Conservation (phyloP, 2,888 invertebrate species). For the Leptarthrus brevirostris region DNA sequence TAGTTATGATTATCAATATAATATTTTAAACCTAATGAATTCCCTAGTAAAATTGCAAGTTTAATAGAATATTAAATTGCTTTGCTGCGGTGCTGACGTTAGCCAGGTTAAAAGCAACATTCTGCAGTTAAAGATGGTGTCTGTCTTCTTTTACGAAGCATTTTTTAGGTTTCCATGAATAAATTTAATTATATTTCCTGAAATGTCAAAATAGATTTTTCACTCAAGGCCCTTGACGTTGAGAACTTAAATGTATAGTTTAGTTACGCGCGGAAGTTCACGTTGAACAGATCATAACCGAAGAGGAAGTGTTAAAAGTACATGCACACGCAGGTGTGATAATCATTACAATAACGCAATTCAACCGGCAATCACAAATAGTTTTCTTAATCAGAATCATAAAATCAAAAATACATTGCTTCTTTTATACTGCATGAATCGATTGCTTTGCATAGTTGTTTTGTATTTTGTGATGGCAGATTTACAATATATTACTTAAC, state of each 20-base stretch:
- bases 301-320: no score
- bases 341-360: no score
- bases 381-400: neutral
- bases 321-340: no score
- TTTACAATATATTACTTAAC: no score
- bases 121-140: neutral
- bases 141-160: conserved; percentile 24
- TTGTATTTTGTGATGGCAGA: no score
- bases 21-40: no score
- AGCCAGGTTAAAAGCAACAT: neutral
- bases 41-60: no score
- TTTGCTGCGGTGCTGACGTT: no score
- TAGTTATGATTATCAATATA: no score
- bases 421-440: no score
- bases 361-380: neutral
- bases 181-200: conserved; percentile 52
- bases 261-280: conserved; percentile 42
- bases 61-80: no score
- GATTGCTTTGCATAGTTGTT: no score
- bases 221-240: conserved; percentile 9
- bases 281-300: neutral
- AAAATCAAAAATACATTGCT: neutral
- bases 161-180: conserved; percentile 49
- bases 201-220: conserved; percentile 18
- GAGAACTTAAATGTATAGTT: conserved; percentile 39